Base-by-base conservation (phyloP, 2,888 invertebrate genomes). In the Elaeidobius kamerunicus region DNA sequence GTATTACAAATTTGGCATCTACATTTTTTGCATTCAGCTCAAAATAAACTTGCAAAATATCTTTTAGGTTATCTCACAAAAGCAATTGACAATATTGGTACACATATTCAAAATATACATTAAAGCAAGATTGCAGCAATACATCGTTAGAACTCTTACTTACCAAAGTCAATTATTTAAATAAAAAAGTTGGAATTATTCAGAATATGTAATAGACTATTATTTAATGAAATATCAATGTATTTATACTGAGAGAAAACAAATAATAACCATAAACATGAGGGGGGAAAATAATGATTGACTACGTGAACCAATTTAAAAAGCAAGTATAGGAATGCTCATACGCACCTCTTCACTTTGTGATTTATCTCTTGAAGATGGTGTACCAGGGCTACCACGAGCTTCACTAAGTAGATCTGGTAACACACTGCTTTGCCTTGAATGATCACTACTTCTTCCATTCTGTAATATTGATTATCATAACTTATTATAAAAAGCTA, bases 331-430 rank as follows among this genome's bases (percentile, higher is more conserved):
- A 56, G 43, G 16, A 39, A 16, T 17, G 30, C 30, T 3, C 12
- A 16, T 38, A 54, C 54, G 49, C 45, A 56, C 56, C 56, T 56
- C 96, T 76, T 96, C 96, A 71, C 91, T 93, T 66, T 90, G 89
- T 62, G 91, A 87, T 73, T 94, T 94, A 78, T 96, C 95, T 46
- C 94, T 79, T 65, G 89, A 86, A 62, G 86, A 85, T 55, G 92
- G 91, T 27, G 91, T 91, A 61, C 89, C 90, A 57, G 88, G 88
- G 70, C 84, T 84, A 34, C 78, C 76, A 53, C 84, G 84, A 55
- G 88, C 88, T 77, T 90, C 92, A 70, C 94, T 95, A 62, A 97
- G 83, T 64, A 97, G 82, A 78, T 97, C 97, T 47, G 97, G 97
- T 63, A 97, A 80, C 50, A 96, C 96, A 48, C 91, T 91, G 49